Evolutionary conservation across 1,140 invertebrate species (phyloP), one percentile per base, ranked within the genome.

Genomic region (Drosophila bifasciata): DNA sequence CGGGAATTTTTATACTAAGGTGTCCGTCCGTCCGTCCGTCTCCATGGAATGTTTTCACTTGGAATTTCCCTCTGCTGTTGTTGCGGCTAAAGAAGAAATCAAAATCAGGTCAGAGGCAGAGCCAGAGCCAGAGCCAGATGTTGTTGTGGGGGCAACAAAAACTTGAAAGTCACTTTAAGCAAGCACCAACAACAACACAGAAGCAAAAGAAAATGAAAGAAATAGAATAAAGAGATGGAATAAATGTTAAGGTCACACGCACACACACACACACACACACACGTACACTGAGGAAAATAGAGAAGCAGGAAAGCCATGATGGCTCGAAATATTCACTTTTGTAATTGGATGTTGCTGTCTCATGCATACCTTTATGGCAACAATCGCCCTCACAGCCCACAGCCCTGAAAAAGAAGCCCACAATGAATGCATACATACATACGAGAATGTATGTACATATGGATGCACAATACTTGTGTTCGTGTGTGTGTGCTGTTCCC

Each of bases 341-440:
- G 80, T 84, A 84, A 84, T 86, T 84, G 81, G 81, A 86, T 76
- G 80, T 59, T 86, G 80, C 73, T 74, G 62, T 69, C 74, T 73
- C 53, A 23, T 64, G 73, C 67, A 72, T 77, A 84, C 79, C 79
- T 84, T 75, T 63, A 67, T 53, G 53, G 66, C 44, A 39, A 13
- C 15, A 36, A 51, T 17, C 13, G 28, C 5, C 19, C 48, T 5
- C 56, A 11, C 13, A 36, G 11, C 17, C 58, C 28, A 43, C 49
- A 48, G 55, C 56, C 39, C 39, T 73, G 57, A 73, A 63, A 62
- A 62, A 73, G 52, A 39, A 72, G 57, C 69, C 53, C 50, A 36
- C 23, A 72, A 72, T 55, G 68, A 72, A 72, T 72, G 56, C 68
- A 72, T 50, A 43, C 32, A 36, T 52, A 58, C 68, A 36, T 56